These are phyloP conservation scores for Ailuropoda melanoleuca DNA, from an alignment of 2,113 vertebrate genomes.

Conservation along the genomic window DNA sequence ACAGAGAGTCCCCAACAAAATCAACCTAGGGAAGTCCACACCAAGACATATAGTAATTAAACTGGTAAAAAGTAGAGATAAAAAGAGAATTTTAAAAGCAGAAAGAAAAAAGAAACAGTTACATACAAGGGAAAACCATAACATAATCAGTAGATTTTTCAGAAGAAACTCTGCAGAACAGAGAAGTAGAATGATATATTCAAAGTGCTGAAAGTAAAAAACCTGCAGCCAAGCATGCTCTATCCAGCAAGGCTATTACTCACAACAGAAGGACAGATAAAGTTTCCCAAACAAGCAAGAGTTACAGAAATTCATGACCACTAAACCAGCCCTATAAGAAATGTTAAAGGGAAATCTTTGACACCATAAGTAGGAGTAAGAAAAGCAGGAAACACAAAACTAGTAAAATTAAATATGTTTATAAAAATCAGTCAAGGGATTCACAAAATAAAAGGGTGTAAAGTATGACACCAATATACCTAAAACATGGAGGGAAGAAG, in stretches of 20 bases:
- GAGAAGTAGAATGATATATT: neutral
- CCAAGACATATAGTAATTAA: neutral
- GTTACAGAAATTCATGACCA: neutral
- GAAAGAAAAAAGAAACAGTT: neutral
- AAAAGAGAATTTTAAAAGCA: neutral
- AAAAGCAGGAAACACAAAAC: neutral
- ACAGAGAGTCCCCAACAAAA: neutral
- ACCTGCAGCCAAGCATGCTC: neutral
- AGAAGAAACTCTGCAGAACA: neutral
- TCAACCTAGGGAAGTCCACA: neutral
- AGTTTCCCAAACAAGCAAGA: neutral
- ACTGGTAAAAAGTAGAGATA: neutral
- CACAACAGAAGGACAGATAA: neutral
- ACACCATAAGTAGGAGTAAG: neutral
- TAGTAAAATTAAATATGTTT: neutral
- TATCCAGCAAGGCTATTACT: neutral
- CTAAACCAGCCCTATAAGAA: neutral
- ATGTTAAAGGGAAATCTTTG: neutral
- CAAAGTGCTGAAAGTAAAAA: neutral
- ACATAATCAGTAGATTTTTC: neutral
- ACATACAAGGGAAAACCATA: neutral
- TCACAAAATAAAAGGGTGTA: neutral
- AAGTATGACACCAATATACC: neutral
- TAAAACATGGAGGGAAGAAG: neutral
- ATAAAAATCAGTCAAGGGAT: neutral